Percentiles rank a stretch among this genome's conserved stretches.
These are phyloP conservation scores for Netelia virgata DNA, from an alignment of 2,888 invertebrate species.

Conservation along the genomic window DNA sequence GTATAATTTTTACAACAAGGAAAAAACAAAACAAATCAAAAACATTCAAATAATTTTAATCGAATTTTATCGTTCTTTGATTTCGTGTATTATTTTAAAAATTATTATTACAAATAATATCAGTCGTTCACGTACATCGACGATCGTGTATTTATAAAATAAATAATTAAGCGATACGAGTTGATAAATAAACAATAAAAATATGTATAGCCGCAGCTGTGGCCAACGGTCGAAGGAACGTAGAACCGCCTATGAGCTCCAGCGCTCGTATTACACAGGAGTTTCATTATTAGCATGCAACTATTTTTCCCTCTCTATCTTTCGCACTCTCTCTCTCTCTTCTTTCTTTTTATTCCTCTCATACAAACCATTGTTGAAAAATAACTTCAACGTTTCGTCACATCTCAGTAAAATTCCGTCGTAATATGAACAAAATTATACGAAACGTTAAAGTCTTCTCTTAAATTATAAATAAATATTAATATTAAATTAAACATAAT, in stretches of 20 bases:
- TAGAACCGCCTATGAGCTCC: conserved; percentile 58
- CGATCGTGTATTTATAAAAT: background rate
- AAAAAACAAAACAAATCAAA: too few relatives aligned
- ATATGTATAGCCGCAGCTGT: conserved; percentile 30
- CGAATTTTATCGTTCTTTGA: background rate
- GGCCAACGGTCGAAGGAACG: conserved; percentile 55
- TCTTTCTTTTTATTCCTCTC: too few relatives aligned
- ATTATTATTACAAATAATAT: conserved; percentile 5
- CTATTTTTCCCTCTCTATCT: background rate
- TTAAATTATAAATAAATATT: too few relatives aligned
- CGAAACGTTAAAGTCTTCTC: too few relatives aligned
- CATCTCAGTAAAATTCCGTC: background rate
- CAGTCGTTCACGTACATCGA: background rate
- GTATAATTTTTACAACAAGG: background rate
- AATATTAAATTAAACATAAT: too few relatives aligned
- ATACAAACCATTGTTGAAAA: conserved; percentile 2
- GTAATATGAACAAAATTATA: too few relatives aligned
- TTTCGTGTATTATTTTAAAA: background rate
- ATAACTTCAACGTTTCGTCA: conserved; percentile 14
- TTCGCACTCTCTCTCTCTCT: background rate
- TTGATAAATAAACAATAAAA: conserved; percentile 64
- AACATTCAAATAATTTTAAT: too few relatives aligned
- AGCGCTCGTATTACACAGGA: conserved; percentile 44
- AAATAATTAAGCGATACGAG: conserved; percentile 35
- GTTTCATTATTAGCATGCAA: conserved; percentile 11